Evolutionary conservation across 2,797 vertebrate genomes (phyloP), one percentile per base, ranked within the genome.

Genomic region (Peromyscus eremicus): DNA sequence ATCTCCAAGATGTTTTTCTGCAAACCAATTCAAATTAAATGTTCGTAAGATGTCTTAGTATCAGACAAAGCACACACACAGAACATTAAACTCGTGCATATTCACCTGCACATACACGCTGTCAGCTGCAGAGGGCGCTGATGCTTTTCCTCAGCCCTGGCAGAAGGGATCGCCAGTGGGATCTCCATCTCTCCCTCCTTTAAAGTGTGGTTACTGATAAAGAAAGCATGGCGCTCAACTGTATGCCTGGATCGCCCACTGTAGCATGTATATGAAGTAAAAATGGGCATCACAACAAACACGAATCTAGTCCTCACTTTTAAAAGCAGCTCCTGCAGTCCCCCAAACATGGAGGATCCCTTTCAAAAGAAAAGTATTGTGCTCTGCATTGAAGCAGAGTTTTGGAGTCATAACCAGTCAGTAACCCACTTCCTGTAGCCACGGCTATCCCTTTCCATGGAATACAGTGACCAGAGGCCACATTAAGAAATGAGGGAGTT

Each of bases 111-210:
- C 73, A 70, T 86, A 79, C 85, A 62, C 40, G 12, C 10, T 40
- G 25, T 89, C 34, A 88, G 37, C 98, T 93, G 96, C 90, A 98
- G 97, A 75, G 97, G 97, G 97, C 55, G 96, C 97, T 70, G 91
- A 64, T 87, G 95, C 55, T 95, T 96, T 91, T 34, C 89, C 95
- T 95, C 55, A 5, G 49, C 21, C n/a, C 10, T 6, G 17, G 52
- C 10, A 23, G 92, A 80, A 68, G 66, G 60, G 16, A 8, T 43
- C 43, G 40, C 37, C 21, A 2, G 70, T n/a, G 71, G 60, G 29
- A 43, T 85, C 96, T 87, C 71, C 43, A 49, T 90, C 89, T 92
- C 46, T 93, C 40, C 49, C 60, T 14, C 23, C 34, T 82, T 49
- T 52, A n/a, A 87, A 70, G 9, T 43, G 77, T 92, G 68, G 80